Evolutionary conservation across 2,113 vertebrate genomes (phyloP), one percentile per base, ranked within the genome.

Genomic region (Gymnorhina tibicen): DNA sequence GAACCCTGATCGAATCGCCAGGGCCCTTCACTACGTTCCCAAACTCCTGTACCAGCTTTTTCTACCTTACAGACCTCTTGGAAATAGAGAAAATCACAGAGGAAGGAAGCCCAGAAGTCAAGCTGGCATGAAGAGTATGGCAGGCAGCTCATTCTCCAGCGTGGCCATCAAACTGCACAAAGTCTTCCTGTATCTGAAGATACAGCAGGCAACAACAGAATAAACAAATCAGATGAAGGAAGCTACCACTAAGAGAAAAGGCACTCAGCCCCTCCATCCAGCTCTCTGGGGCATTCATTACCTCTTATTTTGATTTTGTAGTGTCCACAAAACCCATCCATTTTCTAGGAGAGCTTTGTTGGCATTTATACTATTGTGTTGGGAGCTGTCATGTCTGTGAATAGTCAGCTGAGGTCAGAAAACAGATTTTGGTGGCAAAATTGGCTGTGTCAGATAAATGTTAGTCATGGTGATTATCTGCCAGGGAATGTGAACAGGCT

Each of bases 391-490:
- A 44, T 74, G 33, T 80, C 55, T 86, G 50, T 74, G 82, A 96
- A 89, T 70, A 95, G 94, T 75, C 49, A 16, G 67, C n/a, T 66
- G 87, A 95, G 79, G 83, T 92, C n/a, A 0, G 52, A 88, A 95
- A 97, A 94, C 81, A 91, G 87, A 82, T 90, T 96, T 89, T 86
- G 82, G 87, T 89, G 87, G 93, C 81, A 95, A 97, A 96, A 97
- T 68, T 88, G 85, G 58, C 96, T 92, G 75, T 94, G 89, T 84
- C 86, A 96, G 95, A 96, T 96, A 91, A 95, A 58, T 39, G 26
- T 87, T 91, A 94, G 92, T 96, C 97, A 97, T 97, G 97, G 97
- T 96, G 95, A 98, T 97, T 98, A 98, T 98, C 97, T 97, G 91
- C 91, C 93, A 95, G 93, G 91, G 91, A 94, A 95, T 12, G 37